A percentile compares a stretch with the other conserved stretches of the same genome.
Conservation (phyloP, 2,888 invertebrate genomes). For the Phymatocera aterrima region DNA sequence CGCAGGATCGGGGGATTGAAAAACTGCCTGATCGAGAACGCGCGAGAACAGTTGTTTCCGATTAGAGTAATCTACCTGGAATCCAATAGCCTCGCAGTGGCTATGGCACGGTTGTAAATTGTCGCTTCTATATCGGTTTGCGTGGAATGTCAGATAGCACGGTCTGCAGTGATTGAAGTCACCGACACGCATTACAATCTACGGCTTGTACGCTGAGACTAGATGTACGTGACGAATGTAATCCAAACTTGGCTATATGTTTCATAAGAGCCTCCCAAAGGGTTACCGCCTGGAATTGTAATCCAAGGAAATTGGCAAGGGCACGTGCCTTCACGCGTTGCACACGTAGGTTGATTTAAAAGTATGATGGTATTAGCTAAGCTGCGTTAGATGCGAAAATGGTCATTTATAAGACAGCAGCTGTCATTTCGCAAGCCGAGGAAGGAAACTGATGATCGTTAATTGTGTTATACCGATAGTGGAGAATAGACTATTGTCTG, state of each 20-base stretch:
- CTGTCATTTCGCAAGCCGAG: constrained; percentile 3
- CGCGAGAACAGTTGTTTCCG: constrained; percentile 57
- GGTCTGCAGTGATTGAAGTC: constrained; percentile 48
- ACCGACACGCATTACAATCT: constrained; percentile 20
- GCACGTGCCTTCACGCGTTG: constrained; percentile 23
- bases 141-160: constrained; percentile 58
- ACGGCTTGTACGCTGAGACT: constrained; percentile 2
- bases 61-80: constrained; percentile 59
- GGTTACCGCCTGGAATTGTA: constrained; percentile 37
- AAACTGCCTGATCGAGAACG: constrained; percentile 22
- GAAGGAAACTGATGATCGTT: constrained; percentile 38
- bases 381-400: constrained; percentile 17
- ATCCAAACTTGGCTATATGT: constrained; percentile 36
- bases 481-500: constrained; percentile 24
- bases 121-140: constrained; percentile 53
- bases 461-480: constrained; percentile 44
- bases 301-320: constrained; percentile 43
- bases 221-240: constrained; percentile 38
- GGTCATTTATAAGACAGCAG: constrained; percentile 31
- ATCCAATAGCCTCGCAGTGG: constrained; percentile 57
- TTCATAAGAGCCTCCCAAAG: constrained; percentile 44
- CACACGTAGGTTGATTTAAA: constrained; percentile 11
- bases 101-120: constrained; percentile 52
- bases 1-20: background rate
- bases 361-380: background rate